Evolutionary conservation across 2,888 invertebrate species (phyloP), one percentile per base, ranked within the genome.

Genomic region (Polymixis flavicincta): DNA sequence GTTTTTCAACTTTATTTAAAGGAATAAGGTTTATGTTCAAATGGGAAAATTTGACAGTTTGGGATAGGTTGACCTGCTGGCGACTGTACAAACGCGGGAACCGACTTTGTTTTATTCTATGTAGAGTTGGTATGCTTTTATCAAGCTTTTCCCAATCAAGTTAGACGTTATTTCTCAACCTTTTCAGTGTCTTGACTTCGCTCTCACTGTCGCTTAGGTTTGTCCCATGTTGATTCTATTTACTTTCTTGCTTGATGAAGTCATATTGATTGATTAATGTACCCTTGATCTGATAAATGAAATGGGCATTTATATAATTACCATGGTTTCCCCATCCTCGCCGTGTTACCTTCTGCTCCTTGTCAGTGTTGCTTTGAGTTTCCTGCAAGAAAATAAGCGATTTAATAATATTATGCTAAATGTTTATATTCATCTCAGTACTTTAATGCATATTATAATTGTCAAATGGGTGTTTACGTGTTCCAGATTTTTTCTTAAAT

Each of bases 221-320:
- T 59, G 7, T 80, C 14, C 37, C n/a, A 4, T 48, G 28, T n/a
- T 19, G 28, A 6, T 28, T 48, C n/a, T 52, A n/a, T 14, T n/a
- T 14, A 14, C 17, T n/a, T n/a, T 14, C 7, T 60, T 28, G 37
- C 11, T 48, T 50, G n/a, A 32, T 74, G 28, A 54, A 54, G 9
- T 37, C 50, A 37, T 73, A 63, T 73, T 63, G 55, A n/a, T 63
- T 11, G 45, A 57, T 50, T 22, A 82, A 65, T 37, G 19, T 25
- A 32, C 54, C 54, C 22, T 78, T 59, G 32, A 17, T 74, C 2
- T 77, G 19, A 60, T 55, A 45, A 76, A 82, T 60, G 17, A 50
- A 76, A 66, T 50, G 2, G 64, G 76, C 22, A 65, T 55, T 57
- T 77, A 57, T 52, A 77, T 77, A 82, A 57, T 82, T 78, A 78